Evolutionary conservation across 1,140 invertebrate species (phyloP).

Genomic region (Homalodisca vitripennis): DNA sequence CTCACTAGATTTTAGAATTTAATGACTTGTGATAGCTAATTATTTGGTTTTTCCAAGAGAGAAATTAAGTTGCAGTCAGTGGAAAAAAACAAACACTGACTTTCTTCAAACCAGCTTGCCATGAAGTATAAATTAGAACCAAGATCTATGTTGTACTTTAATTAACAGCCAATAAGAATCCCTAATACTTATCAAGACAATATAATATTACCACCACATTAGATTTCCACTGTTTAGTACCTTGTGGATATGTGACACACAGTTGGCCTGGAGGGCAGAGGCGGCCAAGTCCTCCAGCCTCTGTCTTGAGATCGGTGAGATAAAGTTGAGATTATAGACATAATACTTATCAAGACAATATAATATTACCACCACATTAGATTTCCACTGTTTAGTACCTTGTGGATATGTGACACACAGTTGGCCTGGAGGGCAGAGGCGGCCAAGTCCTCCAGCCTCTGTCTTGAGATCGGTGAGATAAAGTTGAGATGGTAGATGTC

Average conservation of each 20-base stretch:
- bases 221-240: slow-evolving; percentile 49
- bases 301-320: slow-evolving; percentile 91
- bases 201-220: slow-evolving; percentile 1
- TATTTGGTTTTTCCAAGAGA: no score
- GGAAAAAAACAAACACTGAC: slow-evolving; percentile 9
- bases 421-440: slow-evolving; percentile 85
- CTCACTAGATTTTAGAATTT: no score
- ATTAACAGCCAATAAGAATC: slow-evolving; percentile 1
- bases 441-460: slow-evolving; percentile 95
- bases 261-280: slow-evolving; percentile 84
- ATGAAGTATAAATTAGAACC: slow-evolving; percentile 1
- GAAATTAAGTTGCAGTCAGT: no score
- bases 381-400: slow-evolving; percentile 57
- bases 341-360: slow-evolving; percentile 2
- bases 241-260: slow-evolving; percentile 89
- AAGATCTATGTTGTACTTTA: not conserved
- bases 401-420: slow-evolving; percentile 86
- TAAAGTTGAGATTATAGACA: slow-evolving; percentile 98
- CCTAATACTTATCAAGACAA: not conserved
- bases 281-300: slow-evolving; percentile 95
- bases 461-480: slow-evolving; percentile 91
- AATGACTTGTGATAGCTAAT: no score
- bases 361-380: not conserved
- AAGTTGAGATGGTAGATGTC: slow-evolving; percentile 98
- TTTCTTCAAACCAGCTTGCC: not conserved